Base-by-base conservation (phyloP, 2,113 vertebrate species). In the Larimichthys crocea region DNA sequence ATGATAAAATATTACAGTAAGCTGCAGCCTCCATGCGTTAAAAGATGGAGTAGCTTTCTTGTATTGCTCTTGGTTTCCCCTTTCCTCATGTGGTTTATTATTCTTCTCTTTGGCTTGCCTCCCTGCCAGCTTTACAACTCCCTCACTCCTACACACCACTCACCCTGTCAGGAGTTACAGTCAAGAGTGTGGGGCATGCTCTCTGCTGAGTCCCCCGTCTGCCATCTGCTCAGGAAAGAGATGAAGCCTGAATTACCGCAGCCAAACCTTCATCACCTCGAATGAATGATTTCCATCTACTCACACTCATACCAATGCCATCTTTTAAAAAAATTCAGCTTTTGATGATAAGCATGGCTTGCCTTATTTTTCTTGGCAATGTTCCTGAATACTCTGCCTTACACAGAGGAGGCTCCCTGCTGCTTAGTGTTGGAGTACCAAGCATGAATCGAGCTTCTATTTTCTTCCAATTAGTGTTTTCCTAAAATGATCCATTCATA, bases 1-100 rank as follows among this genome's bases (percentile, higher is more conserved):
- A 84, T 81, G 68, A 72, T 89, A 82, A 91, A 92, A 92, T 78
- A 80, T 86, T 84, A 66, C 40, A 76, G 73, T 74, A 69, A 86
- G 77, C 76, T 84, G 49, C 82, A 82, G 74, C 70, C 48, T 74
- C 72, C 11, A 22, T 7, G 55, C 48, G 60, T 83, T 85, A 87
- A 88, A 83, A 75, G 76, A 77, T 81, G 82, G 82, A 90, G 70
- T 79, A 81, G 79, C 83, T 85, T 84, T 81, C 73, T 85, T 62
- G 59, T 79, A 63, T 91, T 77, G 76, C 86, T 85, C 80, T 92
- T 79, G 83, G 74, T 86, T 89, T 87, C 80, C 76, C 82, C 71
- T 87, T 87, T 91, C 85, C 88, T 90, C 57, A 4, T 86, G 91
- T 83, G 87, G 89, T 93, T 93, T 94, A 91, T 91, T 92, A n/a